Evolutionary conservation across 2,888 invertebrate species (phyloP).

Genomic region (Pecten maximus): DNA sequence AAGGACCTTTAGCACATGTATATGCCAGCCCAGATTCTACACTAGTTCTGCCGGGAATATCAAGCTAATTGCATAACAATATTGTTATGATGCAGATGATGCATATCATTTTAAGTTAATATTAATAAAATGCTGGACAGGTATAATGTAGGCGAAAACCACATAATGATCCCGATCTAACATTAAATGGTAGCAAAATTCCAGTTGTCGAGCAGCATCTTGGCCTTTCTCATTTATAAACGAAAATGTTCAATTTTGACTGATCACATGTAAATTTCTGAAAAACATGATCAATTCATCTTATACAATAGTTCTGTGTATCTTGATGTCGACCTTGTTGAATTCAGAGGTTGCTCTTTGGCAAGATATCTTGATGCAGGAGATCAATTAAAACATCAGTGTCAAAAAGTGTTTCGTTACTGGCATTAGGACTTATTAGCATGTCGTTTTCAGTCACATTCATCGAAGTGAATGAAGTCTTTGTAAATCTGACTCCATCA

Average conservation of each 20-base stretch:
- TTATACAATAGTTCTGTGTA: not conserved
- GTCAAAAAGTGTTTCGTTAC: not conserved
- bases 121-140: too few species aligned
- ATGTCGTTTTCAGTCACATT: not conserved
- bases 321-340: not conserved
- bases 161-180: too few species aligned
- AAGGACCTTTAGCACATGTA: too few species aligned
- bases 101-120: too few species aligned
- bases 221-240: constrained; percentile 46
- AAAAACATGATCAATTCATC: not conserved
- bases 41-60: too few species aligned
- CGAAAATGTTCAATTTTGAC: constrained; percentile 24
- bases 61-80: too few species aligned
- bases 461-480: not conserved
- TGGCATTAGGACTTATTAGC: not conserved
- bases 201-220: too few species aligned
- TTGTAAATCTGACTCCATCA: not conserved
- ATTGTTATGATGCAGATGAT: too few species aligned
- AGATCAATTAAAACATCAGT: not conserved
- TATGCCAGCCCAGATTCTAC: too few species aligned
- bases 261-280: not conserved
- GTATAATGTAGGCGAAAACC: too few species aligned
- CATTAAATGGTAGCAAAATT: too few species aligned
- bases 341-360: not conserved
- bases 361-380: not conserved